Base-by-base conservation (phyloP, 2,113 vertebrate species). In the Meles meles region DNA sequence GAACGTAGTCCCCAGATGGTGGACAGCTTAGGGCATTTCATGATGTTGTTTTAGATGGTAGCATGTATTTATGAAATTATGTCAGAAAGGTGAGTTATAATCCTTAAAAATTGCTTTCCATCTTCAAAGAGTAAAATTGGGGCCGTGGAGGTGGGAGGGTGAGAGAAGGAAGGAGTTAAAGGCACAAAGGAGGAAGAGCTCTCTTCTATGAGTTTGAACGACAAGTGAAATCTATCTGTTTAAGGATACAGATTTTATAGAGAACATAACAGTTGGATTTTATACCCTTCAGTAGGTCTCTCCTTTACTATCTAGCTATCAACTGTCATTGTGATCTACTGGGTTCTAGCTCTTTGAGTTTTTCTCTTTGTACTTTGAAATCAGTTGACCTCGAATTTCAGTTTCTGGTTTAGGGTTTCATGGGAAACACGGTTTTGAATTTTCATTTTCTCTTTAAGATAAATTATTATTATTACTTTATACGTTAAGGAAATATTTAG, bases 321-420 rank as follows among this genome's bases (percentile, higher is more conserved):
- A 59, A 59, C 95, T 79, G 59, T 77, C 3, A 23, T 76, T 97
- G 59, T 92, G 71, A 14, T 91, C 44, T 89, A 34, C 44, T 93
- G 65, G 21, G 31, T 88, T 93, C 77, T 83, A 42, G 15, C 71
- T 90, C 3, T 52, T 88, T 91, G 74, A 88, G 12, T 96, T 96
- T 80, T 97, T 96, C 37, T 91, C n/a, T 86, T 79, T 95, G 86
- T 96, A 57, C 61, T 97, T 97, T 95, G 57, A 91, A 93, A 92
- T 96, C 39, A 77, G 1, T 97, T 90, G 61, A 77, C n/a, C 94
- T 80, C 71, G 79, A 76, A 88, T 97, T 97, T 96, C 25, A 86
- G 55, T 90, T 97, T 76, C 39, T 93, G 34, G n/a, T 14, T 4
- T 88, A 59, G 72, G 79, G 44, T 94, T 92, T 94, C 15, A 63